Evolutionary conservation across 37 sponge, comb jelly and placozoan species (phyloP), one percentile per base, ranked within the genome.

Genomic region (Diacarnus erythraeanus): DNA sequence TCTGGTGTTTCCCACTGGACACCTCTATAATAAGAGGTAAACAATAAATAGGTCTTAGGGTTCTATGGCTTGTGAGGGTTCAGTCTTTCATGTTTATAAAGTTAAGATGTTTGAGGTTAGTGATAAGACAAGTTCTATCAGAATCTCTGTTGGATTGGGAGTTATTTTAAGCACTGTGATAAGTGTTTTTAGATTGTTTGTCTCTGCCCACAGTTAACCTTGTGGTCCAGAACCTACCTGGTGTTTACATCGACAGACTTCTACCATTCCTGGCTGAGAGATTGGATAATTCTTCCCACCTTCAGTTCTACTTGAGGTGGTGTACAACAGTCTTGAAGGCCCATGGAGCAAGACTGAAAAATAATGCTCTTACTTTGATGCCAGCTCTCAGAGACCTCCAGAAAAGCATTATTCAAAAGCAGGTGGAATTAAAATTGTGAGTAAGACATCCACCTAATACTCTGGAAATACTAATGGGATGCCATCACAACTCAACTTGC

Each of bases 221-320:
- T 21, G n/a, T 89, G 0, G 72, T 74, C 6, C 72, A 43, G 15
- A 69, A 67, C 78, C 73, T 94, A 0, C 88, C 92, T 23, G 57
- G 2, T 15, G 34, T 34, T 8, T 88, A 88, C 65, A 42, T 91
- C 10, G 89, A 87, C 38, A 87, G 31, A 63, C 21, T 94, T 43
- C 71, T 94, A 23, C 59, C 71, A 33, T 71, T 88, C 27, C 69
- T 95, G 2, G 89, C 93, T 0, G 64, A 78, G 54, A 40, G 66
- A 61, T 63, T 95, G 18, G 90, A 92, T 29, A 40, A 22, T 9
- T 85, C 92, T 2, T 59, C 70, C n/a, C 95, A 95, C 71, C 34
- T 95, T 0, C 79, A 95, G 73, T 91, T 92, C 86, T 95, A 95
- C 69, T 73, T 95, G 42, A 42, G n/a, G 57, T 95, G 95, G 95